A percentile compares a stretch with the other conserved stretches of the same genome.
Evolutionary conservation across 2,113 vertebrate species (phyloP).

Genomic region (mouse (Mus musculus)): GRCm39 chr8:117177501-117178000

Average conservation of each 20-base stretch:
- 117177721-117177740: slow-evolving; percentile 33
- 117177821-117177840: background rate
- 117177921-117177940: background rate
- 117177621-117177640: slow-evolving; percentile 4
- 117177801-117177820: background rate
- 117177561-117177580: slow-evolving; percentile 68
- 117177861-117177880: background rate
- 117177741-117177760: slow-evolving; percentile 21
- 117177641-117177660: background rate
- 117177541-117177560: slow-evolving; percentile 70
- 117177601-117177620: slow-evolving; percentile 75
- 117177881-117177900: background rate
- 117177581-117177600: slow-evolving; percentile 80
- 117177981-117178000: background rate
- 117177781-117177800: background rate
- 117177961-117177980: background rate
- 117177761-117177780: background rate
- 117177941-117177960: background rate
- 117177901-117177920: background rate
- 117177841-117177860: background rate
- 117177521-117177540: slow-evolving; percentile 66
- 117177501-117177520: slow-evolving; percentile 81
- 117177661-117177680: background rate
- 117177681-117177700: background rate
- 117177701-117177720: slow-evolving; percentile 19